Evolutionary conservation across 2,797 vertebrate species (phyloP).

Genomic region (Gymnoscopelus braueri): DNA sequence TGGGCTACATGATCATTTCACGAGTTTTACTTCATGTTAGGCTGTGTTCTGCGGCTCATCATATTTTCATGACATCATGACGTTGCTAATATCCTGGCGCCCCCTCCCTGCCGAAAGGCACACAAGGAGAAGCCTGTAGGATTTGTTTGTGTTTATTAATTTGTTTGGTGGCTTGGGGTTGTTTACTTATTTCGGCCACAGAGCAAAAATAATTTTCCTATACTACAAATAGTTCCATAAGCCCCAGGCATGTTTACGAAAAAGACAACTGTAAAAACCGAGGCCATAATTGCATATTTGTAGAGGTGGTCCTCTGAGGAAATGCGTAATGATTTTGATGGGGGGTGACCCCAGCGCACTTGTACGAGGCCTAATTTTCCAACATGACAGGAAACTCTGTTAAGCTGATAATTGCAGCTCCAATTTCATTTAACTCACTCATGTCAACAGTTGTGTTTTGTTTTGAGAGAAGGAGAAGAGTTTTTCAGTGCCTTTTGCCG

Average conservation of each 20-base stretch:
- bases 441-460: conserved; percentile 83
- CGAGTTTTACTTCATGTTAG: neutral
- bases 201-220: conserved; percentile 28
- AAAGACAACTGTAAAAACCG: conserved; percentile 59
- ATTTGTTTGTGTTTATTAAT: conserved; percentile 36
- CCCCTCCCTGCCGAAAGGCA: conserved; percentile 72
- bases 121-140: conserved; percentile 23
- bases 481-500: conserved; percentile 29
- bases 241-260: conserved; percentile 59
- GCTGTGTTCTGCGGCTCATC: neutral
- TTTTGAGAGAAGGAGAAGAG: conserved; percentile 67
- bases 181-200: conserved; percentile 37
- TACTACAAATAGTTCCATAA: conserved; percentile 36
- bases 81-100: conserved; percentile 64
- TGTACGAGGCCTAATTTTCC: conserved; percentile 82
- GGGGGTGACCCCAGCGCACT: conserved; percentile 73
- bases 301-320: conserved; percentile 73
- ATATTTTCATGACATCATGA: conserved; percentile 3
- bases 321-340: conserved; percentile 79
- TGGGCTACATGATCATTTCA: neutral
- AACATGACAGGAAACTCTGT: conserved; percentile 84
- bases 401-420: conserved; percentile 84
- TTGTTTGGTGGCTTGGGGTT: conserved; percentile 36
- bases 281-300: conserved; percentile 68
- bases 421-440: conserved; percentile 84